Evolutionary conservation across 2,888 invertebrate genomes (phyloP).

Genomic region (Dicyrtomina minuta): DNA sequence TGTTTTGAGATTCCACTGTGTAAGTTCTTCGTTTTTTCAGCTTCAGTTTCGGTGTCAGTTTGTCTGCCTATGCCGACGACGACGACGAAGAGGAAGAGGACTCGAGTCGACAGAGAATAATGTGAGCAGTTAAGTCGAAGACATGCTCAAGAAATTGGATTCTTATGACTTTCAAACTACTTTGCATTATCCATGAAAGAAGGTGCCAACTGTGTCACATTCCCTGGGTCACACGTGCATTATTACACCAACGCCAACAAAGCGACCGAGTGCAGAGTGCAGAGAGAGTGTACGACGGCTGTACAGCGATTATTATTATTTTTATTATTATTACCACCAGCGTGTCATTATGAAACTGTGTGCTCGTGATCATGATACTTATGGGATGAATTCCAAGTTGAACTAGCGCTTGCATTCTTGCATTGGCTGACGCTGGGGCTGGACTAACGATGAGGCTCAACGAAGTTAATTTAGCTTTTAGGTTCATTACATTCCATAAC

Average conservation of each 20-base stretch:
- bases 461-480: too few species aligned
- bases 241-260: conserved; percentile 26
- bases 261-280: too few species aligned
- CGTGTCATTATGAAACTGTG: conserved; percentile 14
- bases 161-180: conserved; percentile 50
- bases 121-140: conserved; percentile 51
- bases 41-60: background rate
- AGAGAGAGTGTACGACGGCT: too few species aligned
- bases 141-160: conserved; percentile 53
- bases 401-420: background rate
- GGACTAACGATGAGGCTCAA: too few species aligned
- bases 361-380: background rate
- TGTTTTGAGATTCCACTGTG: background rate
- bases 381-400: background rate
- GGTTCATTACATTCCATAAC: too few species aligned
- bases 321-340: conserved; percentile 5
- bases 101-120: conserved; percentile 51
- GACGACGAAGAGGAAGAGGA: background rate
- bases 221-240: conserved; percentile 52
- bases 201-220: conserved; percentile 49
- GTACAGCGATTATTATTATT: too few species aligned
- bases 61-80: too few species aligned
- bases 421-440: too few species aligned
- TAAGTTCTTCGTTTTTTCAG: too few species aligned
- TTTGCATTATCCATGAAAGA: conserved; percentile 47